phyloP scores from a whole-genome alignment of 2,888 invertebrate species.

The Rapana venosa region DNA sequence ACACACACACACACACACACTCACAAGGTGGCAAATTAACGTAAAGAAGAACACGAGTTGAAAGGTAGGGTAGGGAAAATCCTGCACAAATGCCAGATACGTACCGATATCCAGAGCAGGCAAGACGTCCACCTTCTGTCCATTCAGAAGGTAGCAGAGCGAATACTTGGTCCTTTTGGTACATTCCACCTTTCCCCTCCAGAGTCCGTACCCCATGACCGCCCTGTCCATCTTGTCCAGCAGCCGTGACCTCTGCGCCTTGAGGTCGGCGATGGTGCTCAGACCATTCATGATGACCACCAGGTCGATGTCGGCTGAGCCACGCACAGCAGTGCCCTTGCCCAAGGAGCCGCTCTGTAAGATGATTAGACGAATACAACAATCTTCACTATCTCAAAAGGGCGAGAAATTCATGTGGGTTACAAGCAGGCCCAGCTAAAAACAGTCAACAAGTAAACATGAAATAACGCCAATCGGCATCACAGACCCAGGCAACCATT shows the following conservation, averaged over 20 bases:
- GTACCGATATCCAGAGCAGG: background rate
- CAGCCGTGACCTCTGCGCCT: background rate
- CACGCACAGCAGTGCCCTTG: constrained; percentile 14
- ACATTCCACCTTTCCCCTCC: background rate
- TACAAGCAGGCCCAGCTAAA: background rate
- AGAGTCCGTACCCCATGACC: background rate
- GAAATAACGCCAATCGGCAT: background rate
- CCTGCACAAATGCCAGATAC: too few relatives aligned
- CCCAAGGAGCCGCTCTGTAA: constrained; percentile 21
- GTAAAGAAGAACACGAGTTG: too few relatives aligned
- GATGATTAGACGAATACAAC: too few relatives aligned
- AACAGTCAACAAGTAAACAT: background rate
- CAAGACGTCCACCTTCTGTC: constrained; percentile 25
- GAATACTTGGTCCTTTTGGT: background rate
- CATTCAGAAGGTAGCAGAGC: background rate
- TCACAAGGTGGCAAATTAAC: too few relatives aligned
- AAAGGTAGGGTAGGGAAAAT: too few relatives aligned
- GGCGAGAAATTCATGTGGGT: background rate
- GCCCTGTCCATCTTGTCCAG: background rate
- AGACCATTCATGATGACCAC: background rate
- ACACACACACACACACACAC: too few relatives aligned
- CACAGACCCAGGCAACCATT: too few relatives aligned
- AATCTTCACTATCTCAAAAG: background rate
- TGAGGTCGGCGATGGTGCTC: background rate
- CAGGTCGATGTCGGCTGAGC: constrained; percentile 26